phyloP scores from a whole-genome alignment of 1,140 invertebrate genomes.

The Anthonomus grandis region DNA sequence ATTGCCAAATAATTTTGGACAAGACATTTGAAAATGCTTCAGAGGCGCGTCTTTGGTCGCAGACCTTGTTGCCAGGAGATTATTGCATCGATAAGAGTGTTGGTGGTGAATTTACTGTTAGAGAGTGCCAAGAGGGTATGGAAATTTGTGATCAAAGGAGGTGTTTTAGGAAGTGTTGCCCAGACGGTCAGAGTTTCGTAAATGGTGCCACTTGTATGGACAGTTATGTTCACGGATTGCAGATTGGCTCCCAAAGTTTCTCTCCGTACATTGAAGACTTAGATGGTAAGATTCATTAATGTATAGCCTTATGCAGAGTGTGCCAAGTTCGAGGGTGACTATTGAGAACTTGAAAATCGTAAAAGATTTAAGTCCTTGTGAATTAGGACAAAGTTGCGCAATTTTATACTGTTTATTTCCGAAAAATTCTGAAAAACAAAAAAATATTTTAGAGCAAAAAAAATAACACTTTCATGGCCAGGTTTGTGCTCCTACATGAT shows the following conservation, averaged over 20 bases:
- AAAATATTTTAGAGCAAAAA: too few species aligned
- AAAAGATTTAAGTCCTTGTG: too few species aligned
- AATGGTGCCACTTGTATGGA: conserved; percentile 28
- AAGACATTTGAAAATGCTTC: conserved; percentile 7
- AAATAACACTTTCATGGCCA: too few species aligned
- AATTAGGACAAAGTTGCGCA: too few species aligned
- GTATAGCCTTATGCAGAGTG: too few species aligned
- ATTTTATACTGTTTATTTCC: too few species aligned
- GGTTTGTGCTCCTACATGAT: too few species aligned
- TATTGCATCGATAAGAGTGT: conserved; percentile 30
- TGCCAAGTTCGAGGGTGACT: too few species aligned
- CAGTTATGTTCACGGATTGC: conserved; percentile 29
- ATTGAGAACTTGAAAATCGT: too few species aligned
- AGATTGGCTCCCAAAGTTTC: conserved; percentile 21
- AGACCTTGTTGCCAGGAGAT: not conserved
- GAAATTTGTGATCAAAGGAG: conserved; percentile 22
- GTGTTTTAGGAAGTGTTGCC: conserved; percentile 37
- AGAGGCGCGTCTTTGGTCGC: conserved; percentile 12
- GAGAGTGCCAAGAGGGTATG: conserved; percentile 28
- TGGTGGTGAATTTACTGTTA: conserved; percentile 16
- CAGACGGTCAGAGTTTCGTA: conserved; percentile 38
- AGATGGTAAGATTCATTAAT: conserved; percentile 32
- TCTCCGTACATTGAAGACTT: conserved; percentile 21
- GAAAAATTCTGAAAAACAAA: too few species aligned
- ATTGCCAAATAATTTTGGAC: conserved; percentile 31